phyloP scores from a whole-genome alignment of 2,113 vertebrate species.

The Todiramphus chloris region DNA sequence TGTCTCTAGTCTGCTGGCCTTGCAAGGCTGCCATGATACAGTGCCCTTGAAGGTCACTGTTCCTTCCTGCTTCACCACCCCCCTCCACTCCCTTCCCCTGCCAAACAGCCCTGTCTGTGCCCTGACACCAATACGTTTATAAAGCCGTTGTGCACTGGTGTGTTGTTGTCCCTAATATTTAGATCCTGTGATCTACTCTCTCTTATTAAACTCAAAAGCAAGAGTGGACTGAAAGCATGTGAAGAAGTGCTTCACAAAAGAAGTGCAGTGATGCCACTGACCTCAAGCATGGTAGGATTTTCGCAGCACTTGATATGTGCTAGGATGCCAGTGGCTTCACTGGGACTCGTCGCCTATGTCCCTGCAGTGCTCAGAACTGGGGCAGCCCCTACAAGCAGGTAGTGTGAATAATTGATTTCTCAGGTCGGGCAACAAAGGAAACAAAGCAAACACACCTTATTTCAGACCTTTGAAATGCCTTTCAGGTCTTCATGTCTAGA shows the following conservation, averaged over 20 bases:
- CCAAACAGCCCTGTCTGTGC: not conserved
- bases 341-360: not conserved
- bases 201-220: not conserved
- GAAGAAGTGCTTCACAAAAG: not conserved
- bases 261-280: not conserved
- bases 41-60: not conserved
- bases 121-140: not conserved
- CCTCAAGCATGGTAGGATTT: not conserved
- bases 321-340: not conserved
- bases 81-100: fast-evolving
- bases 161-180: not conserved
- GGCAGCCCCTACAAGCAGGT: not conserved
- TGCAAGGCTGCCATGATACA: fast-evolving
- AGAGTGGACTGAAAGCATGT: not conserved
- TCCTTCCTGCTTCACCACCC: not conserved
- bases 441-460: not conserved
- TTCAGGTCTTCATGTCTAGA: not conserved
- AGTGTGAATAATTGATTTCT: not conserved
- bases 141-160: not conserved
- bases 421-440: not conserved
- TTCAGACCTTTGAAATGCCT: not conserved
- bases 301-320: not conserved
- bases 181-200: not conserved
- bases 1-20: not conserved
- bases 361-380: not conserved